phyloP scores from a whole-genome alignment of 2,113 vertebrate genomes.

The Pionites leucogaster region DNA sequence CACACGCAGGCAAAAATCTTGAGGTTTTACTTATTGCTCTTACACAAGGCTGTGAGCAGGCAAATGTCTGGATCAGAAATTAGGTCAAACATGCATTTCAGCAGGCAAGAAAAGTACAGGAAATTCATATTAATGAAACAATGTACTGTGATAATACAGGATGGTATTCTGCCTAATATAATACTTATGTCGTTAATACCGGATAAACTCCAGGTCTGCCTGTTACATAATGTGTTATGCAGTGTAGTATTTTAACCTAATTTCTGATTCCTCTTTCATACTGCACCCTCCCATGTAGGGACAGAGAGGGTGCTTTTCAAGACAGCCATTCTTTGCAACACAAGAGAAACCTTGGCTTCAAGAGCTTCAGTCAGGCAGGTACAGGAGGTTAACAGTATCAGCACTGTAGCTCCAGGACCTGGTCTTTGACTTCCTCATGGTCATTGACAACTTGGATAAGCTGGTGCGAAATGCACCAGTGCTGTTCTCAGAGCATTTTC shows the following conservation, averaged over 20 bases:
- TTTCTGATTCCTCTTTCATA: constrained; percentile 68
- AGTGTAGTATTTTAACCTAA: constrained; percentile 68
- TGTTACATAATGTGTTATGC: constrained; percentile 64
- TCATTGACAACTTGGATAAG: background rate
- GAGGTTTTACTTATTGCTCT: constrained; percentile 57
- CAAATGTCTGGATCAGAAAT: constrained; percentile 65
- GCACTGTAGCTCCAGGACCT: background rate
- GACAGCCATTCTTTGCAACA: background rate
- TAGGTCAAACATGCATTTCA: constrained; percentile 73
- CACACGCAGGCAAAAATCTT: constrained; percentile 9
- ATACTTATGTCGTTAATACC: constrained; percentile 57
- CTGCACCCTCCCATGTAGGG: background rate
- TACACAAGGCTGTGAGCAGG: constrained; percentile 35
- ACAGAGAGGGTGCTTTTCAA: background rate
- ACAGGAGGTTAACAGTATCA: accelerated
- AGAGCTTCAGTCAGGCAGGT: background rate
- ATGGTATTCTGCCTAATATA: constrained; percentile 54
- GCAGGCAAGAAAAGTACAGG: constrained; percentile 61
- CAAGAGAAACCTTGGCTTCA: background rate
- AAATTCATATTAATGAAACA: constrained; percentile 59
- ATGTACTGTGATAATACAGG: constrained; percentile 29
- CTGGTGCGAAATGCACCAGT: background rate
- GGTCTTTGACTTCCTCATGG: background rate
- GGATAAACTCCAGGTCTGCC: constrained; percentile 67
- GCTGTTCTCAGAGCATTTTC: background rate